Conservation (phyloP, 2,888 invertebrate genomes). For the Thera britannica region DNA sequence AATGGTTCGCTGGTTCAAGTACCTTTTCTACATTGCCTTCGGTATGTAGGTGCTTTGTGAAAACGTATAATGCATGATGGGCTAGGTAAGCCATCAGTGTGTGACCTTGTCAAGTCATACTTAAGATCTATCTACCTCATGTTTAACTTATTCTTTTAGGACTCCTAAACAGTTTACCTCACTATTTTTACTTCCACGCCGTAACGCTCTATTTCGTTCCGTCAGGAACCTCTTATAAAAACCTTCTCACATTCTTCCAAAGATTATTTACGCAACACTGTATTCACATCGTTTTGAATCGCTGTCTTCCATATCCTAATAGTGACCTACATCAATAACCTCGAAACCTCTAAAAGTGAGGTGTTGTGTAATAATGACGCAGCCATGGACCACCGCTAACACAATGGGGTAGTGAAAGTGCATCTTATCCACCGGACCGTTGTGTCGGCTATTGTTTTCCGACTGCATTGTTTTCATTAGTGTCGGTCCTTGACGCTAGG, state of each 20-base stretch:
- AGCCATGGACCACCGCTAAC: constrained; percentile 68
- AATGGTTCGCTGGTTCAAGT: constrained; percentile 54
- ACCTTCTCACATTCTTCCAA: constrained; percentile 35
- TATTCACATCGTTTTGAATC: constrained; percentile 38
- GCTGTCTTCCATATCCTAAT: constrained; percentile 46
- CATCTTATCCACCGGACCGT: constrained; percentile 71
- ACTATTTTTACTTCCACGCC: constrained; percentile 1
- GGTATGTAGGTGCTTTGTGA: constrained; percentile 26
- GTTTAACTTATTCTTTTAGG: neutral
- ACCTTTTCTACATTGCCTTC: constrained; percentile 35
- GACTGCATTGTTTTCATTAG: constrained; percentile 75
- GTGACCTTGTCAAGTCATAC: neutral
- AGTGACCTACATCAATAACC: constrained; percentile 55
- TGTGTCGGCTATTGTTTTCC: constrained; percentile 72
- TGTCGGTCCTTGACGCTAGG: constrained; percentile 73
- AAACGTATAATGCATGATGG: constrained; percentile 23
- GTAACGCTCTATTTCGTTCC: constrained; percentile 13
- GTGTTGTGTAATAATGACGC: constrained; percentile 69
- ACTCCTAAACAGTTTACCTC: neutral
- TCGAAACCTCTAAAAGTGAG: constrained; percentile 46
- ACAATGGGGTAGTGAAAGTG: constrained; percentile 82
- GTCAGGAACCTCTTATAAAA: neutral
- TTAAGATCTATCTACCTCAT: neutral
- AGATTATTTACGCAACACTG: constrained; percentile 38
- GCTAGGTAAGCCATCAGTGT: constrained; percentile 16